phyloP scores from a whole-genome alignment of 1,140 invertebrate species.

The Schlechtendalia chinensis region DNA sequence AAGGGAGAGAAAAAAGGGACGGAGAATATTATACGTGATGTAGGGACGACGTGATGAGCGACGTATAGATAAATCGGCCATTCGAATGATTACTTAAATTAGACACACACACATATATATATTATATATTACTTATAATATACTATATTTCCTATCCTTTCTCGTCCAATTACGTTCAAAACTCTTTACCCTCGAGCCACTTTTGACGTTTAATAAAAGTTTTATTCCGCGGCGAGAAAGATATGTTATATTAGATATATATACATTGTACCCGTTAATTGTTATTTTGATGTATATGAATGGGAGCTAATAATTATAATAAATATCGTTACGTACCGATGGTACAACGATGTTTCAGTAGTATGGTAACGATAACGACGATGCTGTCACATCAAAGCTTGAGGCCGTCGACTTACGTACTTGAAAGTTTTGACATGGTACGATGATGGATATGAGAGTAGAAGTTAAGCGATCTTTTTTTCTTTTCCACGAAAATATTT shows the following conservation, averaged over 20 bases:
- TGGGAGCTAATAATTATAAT: neutral
- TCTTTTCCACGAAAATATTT: too few relatives aligned
- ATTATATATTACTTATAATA: too few relatives aligned
- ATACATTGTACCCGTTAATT: neutral
- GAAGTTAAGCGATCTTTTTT: neutral
- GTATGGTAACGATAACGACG: neutral
- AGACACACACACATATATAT: too few relatives aligned
- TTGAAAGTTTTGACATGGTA: constrained; percentile 1
- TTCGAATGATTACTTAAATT: too few relatives aligned
- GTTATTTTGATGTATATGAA: constrained; percentile 8
- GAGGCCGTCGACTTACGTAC: neutral
- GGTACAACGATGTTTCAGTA: too few relatives aligned
- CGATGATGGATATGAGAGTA: neutral
- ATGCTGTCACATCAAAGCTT: constrained; percentile 8
- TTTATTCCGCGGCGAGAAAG: neutral
- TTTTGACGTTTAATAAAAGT: constrained; percentile 9
- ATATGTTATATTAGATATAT: too few relatives aligned
- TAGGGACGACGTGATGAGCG: too few relatives aligned
- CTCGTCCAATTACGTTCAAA: constrained; percentile 1
- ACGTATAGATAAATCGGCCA: too few relatives aligned
- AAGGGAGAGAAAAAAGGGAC: too few relatives aligned
- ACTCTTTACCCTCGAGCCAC: neutral
- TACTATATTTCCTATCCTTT: neutral
- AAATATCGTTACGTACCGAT: neutral
- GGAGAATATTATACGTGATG: too few relatives aligned